phyloP scores from a whole-genome alignment of 2,888 invertebrate genomes.

The Eristalinus aeneus region DNA sequence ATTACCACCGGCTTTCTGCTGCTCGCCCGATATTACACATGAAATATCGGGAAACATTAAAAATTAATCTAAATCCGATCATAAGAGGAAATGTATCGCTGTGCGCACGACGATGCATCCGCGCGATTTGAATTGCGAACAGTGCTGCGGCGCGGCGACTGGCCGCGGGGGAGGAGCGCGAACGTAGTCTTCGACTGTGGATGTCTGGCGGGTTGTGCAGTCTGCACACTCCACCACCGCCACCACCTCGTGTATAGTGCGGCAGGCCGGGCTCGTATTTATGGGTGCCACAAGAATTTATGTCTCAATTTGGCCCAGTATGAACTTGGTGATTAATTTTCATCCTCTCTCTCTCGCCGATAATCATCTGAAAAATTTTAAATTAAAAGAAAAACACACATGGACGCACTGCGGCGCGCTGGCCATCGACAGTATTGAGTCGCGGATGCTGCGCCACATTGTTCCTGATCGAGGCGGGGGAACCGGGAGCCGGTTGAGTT shows the following conservation, averaged over 20 bases:
- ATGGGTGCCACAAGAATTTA: conserved; percentile 76
- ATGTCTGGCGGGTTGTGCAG: conserved; percentile 31
- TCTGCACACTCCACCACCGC: background rate
- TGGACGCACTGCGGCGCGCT: background rate
- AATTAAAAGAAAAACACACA: conserved; percentile 41
- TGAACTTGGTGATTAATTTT: conserved; percentile 73
- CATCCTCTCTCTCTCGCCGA: conserved; percentile 53
- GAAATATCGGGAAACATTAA: conserved; percentile 71
- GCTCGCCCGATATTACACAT: conserved; percentile 67
- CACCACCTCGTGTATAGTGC: conserved; percentile 9
- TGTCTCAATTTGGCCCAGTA: conserved; percentile 78
- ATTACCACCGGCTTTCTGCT: conserved; percentile 69
- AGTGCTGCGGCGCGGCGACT: conserved; percentile 8
- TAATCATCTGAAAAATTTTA: conserved; percentile 71
- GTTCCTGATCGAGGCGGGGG: conserved; percentile 5
- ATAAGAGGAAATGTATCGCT: conserved; percentile 70
- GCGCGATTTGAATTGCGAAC: conserved; percentile 39
- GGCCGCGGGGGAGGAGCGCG: background rate
- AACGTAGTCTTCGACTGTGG: background rate
- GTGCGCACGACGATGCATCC: conserved; percentile 58
- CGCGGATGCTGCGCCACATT: conserved; percentile 1
- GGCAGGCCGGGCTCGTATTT: conserved; percentile 53
- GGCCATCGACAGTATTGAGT: conserved; percentile 30
- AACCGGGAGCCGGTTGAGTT: background rate
- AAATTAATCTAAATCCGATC: conserved; percentile 72